Percentiles rank a stretch among this genome's conserved stretches.
Conservation (phyloP, 2,113 vertebrate genomes). For the Bathybates hornii region DNA sequence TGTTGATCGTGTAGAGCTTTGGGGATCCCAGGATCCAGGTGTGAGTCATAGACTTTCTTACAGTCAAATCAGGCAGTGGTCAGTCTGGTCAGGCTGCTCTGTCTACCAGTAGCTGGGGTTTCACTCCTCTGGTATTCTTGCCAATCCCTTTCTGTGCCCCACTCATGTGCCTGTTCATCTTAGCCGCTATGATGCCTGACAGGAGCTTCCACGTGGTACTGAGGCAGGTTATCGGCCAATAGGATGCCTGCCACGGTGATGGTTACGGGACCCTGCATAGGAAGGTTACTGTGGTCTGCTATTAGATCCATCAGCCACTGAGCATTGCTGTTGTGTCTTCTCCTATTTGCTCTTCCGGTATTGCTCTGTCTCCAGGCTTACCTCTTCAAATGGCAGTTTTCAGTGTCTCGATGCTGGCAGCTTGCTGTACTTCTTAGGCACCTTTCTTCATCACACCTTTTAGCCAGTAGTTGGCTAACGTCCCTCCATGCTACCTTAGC, state of each 20-base stretch:
- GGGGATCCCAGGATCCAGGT: not conserved
- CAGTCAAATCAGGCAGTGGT: not conserved
- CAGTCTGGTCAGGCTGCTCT: accelerated
- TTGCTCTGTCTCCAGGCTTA: accelerated
- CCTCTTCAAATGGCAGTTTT: accelerated
- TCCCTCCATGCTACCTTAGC: accelerated
- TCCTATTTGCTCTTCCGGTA: accelerated
- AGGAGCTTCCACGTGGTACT: accelerated
- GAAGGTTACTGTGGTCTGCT: not conserved
- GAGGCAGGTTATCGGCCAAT: accelerated
- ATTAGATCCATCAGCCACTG: accelerated
- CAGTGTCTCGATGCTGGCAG: accelerated
- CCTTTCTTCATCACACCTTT: accelerated
- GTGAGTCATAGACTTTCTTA: accelerated
- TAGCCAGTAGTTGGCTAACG: accelerated
- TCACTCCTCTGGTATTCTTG: not conserved
- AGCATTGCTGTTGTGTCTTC: accelerated
- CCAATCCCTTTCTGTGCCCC: accelerated
- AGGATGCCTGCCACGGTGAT: not conserved
- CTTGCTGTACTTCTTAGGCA: not conserved
- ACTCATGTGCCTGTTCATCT: accelerated
- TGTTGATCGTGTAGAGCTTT: not conserved
- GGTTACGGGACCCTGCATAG: accelerated
- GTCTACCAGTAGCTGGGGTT: accelerated
- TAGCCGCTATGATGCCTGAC: accelerated